These are phyloP conservation scores for Pipistrellus kuhlii DNA, from an alignment of 2,797 vertebrate species.

Conservation along the genomic window DNA sequence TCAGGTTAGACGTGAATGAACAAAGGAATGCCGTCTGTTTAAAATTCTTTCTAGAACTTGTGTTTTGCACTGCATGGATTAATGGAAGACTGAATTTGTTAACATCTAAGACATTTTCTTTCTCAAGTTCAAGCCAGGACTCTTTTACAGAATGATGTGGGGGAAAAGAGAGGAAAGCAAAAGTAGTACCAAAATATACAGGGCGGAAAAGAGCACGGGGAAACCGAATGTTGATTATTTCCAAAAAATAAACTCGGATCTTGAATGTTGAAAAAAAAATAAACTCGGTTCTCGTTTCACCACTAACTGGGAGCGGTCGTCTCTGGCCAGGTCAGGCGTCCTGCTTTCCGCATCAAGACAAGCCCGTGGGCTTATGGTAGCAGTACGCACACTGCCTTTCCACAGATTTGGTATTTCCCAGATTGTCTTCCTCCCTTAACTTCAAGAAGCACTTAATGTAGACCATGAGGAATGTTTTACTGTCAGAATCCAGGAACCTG, in stretches of 20 bases:
- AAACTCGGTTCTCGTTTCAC: not conserved
- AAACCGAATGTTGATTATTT: not conserved
- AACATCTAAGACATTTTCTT: slow-evolving; percentile 5
- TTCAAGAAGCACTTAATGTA: not conserved
- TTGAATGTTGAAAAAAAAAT: not conserved
- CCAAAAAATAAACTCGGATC: not conserved
- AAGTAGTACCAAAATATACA: not conserved
- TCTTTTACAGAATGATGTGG: slow-evolving; percentile 1
- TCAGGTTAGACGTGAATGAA: not conserved
- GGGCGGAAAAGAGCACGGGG: not conserved
- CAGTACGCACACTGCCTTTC: not conserved
- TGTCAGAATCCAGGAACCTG: not conserved
- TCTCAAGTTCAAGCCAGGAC: not conserved
- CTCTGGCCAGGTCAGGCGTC: not conserved
- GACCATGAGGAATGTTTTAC: not conserved
- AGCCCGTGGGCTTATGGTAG: not conserved
- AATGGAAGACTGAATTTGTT: not conserved
- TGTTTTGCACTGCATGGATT: not conserved
- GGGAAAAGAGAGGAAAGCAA: not conserved
- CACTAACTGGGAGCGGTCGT: not conserved
- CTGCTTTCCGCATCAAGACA: not conserved
- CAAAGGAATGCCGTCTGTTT: not conserved
- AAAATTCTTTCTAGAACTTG: not conserved
- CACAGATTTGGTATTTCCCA: slow-evolving; percentile 2
- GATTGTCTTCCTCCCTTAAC: not conserved